Evolutionary conservation across 2,888 invertebrate species (phyloP), one percentile per base, ranked within the genome.

Genomic region (Eudiplozoon nipponicum): DNA sequence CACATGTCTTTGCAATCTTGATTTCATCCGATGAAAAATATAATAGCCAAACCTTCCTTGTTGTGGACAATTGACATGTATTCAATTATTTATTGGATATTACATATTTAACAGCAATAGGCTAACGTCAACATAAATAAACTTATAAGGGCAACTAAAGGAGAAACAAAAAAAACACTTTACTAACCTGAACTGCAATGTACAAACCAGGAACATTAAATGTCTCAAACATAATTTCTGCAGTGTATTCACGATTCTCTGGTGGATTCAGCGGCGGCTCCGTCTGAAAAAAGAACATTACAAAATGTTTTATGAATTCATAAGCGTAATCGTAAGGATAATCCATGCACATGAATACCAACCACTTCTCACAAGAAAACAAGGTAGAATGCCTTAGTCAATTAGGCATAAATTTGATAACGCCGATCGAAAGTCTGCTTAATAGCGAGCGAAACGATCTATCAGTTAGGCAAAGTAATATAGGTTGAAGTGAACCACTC

Each of bases 221-320:
- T 21, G 90, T 84, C 62, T 98, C 94, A 60, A 98, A 98, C 94
- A 98, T 94, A 49, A 98, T 98, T 67, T 98, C 94, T 51, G 66
- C 61, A 45, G 63, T 64, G 49, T 64, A 65, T 51, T 67, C 66
- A 42, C 94, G 66, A 60, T 98, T 98, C 62, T 98, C 94, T 1
- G 94, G 94, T 1, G 94, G 90, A 59, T 98, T 98, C 45, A 98
- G 62, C 11, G 94, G 94, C 13, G 94, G 94, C 59, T 98, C 94
- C 2, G 94, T 98, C 47, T 64, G 48, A n/a, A 51, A 51, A 36
- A 34, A 37, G 34, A n/a, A n/a, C n/a, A n/a, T n/a, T n/a, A n/a
- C n/a, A n/a, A n/a, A n/a, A n/a, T n/a, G n/a, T n/a, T 22, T 33
- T 7, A 11, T 9, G 23, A n/a, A n/a, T 38, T 5, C 33, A 38